phyloP scores from a whole-genome alignment of 2,888 invertebrate species.

The Eutolmus rufibarbis region DNA sequence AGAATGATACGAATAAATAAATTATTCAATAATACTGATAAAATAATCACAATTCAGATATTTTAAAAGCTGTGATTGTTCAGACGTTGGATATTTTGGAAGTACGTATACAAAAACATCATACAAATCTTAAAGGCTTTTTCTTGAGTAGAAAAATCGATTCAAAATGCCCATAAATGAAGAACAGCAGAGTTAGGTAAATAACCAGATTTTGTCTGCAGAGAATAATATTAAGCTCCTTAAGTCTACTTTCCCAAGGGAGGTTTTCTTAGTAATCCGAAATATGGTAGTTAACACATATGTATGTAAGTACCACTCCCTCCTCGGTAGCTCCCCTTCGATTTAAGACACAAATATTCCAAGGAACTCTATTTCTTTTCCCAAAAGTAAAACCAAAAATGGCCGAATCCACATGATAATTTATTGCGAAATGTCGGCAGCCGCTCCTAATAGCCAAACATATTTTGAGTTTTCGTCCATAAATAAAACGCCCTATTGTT shows the following conservation, averaged over 20 bases:
- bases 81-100: too few species aligned
- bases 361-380: neutral
- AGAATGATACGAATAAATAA: too few species aligned
- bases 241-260: neutral
- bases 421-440: slow-evolving; percentile 44
- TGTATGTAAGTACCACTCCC: neutral
- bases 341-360: neutral
- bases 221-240: neutral
- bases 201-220: too few species aligned
- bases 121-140: too few species aligned
- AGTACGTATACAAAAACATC: too few species aligned
- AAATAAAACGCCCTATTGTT: slow-evolving; percentile 47
- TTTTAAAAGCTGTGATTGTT: too few species aligned
- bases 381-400: slow-evolving; percentile 16
- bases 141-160: too few species aligned
- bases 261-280: neutral
- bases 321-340: neutral
- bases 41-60: too few species aligned
- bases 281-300: neutral
- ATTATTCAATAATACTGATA: too few species aligned
- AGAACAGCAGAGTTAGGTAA: too few species aligned
- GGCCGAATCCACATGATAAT: slow-evolving; percentile 40
- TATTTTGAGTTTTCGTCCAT: slow-evolving; percentile 45
- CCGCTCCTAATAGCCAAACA: slow-evolving; percentile 42
- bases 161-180: too few species aligned